These are phyloP conservation scores for Bembecia ichneumoniformis DNA, from an alignment of 2,888 invertebrate genomes.

Conservation along the genomic window DNA sequence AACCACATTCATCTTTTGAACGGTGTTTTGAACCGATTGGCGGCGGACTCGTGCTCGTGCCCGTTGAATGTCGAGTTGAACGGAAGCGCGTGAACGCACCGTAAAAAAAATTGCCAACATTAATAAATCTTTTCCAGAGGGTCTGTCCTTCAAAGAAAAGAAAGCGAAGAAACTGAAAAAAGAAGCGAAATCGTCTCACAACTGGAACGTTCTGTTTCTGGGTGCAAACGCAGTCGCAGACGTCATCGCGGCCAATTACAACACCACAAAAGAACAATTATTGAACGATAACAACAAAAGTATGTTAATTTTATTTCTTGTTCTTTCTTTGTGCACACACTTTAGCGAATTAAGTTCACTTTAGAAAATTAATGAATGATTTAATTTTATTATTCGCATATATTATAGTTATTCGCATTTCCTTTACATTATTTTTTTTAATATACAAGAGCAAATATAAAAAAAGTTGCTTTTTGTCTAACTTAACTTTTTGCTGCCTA, in stretches of 20 bases:
- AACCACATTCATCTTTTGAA: neutral
- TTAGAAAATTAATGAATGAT: too few relatives aligned
- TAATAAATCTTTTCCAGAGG: constrained; percentile 51
- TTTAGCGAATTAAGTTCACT: neutral
- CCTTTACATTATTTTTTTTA: too few relatives aligned
- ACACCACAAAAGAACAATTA: constrained; percentile 87
- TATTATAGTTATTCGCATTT: too few relatives aligned
- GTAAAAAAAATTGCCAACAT: too few relatives aligned
- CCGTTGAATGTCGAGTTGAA: too few relatives aligned
- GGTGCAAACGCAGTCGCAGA: constrained; percentile 95
- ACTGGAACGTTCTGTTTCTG: constrained; percentile 97
- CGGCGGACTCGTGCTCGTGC: too few relatives aligned
- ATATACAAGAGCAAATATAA: too few relatives aligned
- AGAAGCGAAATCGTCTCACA: constrained; percentile 83
- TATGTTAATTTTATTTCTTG: constrained; percentile 19
- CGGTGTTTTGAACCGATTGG: neutral
- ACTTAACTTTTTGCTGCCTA: too few relatives aligned
- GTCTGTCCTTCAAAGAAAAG: constrained; percentile 85
- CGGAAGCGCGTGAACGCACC: too few relatives aligned
- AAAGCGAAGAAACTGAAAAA: constrained; percentile 83
- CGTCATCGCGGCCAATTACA: constrained; percentile 86
- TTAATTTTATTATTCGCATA: too few relatives aligned
- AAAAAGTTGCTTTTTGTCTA: too few relatives aligned
- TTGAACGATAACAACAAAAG: constrained; percentile 53
- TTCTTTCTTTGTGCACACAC: too few relatives aligned